Evolutionary conservation across 2,888 invertebrate genomes (phyloP).

Genomic region (Drosophila bunnanda): DNA sequence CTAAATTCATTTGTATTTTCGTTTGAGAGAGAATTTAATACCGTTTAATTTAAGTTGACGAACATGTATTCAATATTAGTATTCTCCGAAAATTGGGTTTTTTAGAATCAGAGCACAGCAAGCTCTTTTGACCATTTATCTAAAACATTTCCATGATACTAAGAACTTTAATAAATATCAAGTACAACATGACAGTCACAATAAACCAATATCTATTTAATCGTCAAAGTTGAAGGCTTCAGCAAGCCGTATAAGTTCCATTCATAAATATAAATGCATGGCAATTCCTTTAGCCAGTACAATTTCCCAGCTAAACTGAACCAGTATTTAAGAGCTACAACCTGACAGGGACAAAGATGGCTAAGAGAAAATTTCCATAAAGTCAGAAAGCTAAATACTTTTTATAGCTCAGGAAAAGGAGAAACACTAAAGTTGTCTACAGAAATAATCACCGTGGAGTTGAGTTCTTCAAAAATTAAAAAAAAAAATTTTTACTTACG

Average conservation of each 20-base stretch:
- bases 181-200: background rate
- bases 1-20: background rate
- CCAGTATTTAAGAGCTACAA: conserved; percentile 20
- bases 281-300: background rate
- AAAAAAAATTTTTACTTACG: too few relatives aligned
- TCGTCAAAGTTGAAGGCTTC: background rate
- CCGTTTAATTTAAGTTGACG: background rate
- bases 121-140: too few relatives aligned
- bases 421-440: too few relatives aligned
- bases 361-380: conserved; percentile 12
- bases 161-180: background rate
- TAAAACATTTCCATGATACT: background rate
- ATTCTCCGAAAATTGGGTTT: background rate
- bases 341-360: background rate
- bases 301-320: background rate
- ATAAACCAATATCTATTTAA: conserved; percentile 1
- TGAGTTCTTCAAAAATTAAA: too few relatives aligned
- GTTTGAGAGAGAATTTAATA: background rate
- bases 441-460: too few relatives aligned
- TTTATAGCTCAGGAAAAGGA: too few relatives aligned
- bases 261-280: conserved; percentile 18
- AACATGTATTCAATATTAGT: background rate
- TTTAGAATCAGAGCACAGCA: background rate
- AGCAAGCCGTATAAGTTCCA: background rate
- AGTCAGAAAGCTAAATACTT: too few relatives aligned